phyloP scores from a whole-genome alignment of 2,888 invertebrate species.

The Drosophila lacicola region DNA sequence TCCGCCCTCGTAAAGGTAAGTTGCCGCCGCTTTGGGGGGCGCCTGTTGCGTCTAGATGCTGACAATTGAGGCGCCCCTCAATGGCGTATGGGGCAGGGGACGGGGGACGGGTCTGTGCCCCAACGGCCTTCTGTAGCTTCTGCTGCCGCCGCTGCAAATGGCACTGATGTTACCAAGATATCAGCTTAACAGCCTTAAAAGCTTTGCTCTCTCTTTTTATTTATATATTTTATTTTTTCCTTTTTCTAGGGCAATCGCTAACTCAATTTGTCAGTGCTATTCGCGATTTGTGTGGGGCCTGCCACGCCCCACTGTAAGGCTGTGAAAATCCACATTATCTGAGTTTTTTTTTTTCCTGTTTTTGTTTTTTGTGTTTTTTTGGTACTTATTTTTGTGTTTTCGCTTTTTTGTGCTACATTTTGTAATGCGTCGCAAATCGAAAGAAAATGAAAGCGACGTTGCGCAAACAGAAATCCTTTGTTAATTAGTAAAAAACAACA shows the following conservation, averaged over 20 bases:
- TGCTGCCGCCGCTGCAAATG: conserved; percentile 1
- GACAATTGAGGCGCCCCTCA: not conserved
- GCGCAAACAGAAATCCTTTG: conserved; percentile 67
- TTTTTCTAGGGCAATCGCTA: conserved; percentile 39
- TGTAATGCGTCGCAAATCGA: conserved; percentile 76
- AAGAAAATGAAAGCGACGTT: conserved; percentile 64
- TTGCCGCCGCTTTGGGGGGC: not conserved
- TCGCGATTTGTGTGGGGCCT: conserved; percentile 25
- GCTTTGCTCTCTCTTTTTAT: conserved; percentile 54
- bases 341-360: conserved; percentile 31
- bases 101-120: not conserved
- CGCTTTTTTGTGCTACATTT: conserved; percentile 61
- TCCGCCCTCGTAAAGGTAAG: not conserved
- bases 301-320: conserved; percentile 22
- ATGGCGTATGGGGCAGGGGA: not conserved
- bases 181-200: conserved; percentile 67
- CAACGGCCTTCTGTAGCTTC: not conserved
- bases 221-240: conserved; percentile 2
- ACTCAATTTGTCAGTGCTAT: conserved; percentile 69
- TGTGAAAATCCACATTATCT: conserved; percentile 65
- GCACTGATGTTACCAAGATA: conserved; percentile 37
- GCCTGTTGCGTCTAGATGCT: conserved; percentile 4
- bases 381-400: conserved; percentile 18
- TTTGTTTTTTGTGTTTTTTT: not conserved
- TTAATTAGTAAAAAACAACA: conserved; percentile 61